Evolutionary conservation across 2,888 invertebrate species (phyloP).

Genomic region (Lathronympha strigana): DNA sequence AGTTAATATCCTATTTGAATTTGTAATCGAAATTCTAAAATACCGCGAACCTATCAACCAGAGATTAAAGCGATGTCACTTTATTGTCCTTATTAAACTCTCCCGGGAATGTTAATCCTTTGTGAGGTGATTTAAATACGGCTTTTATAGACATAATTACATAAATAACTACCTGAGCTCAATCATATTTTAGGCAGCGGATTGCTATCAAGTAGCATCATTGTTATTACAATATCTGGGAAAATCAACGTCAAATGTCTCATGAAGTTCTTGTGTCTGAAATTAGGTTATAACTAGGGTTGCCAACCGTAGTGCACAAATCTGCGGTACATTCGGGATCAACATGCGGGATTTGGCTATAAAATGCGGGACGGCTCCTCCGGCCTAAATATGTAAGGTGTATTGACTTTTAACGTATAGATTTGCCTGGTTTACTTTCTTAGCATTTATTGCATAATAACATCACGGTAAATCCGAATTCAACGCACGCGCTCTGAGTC

Average conservation of each 20-base stretch:
- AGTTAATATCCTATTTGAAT: constrained; percentile 2
- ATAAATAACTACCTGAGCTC: constrained; percentile 7
- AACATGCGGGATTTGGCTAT: no score
- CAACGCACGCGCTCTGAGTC: no score
- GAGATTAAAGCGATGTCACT: constrained; percentile 22
- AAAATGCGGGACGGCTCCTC: no score
- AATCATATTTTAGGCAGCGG: background rate
- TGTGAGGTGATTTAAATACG: constrained; percentile 15
- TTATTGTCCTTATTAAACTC: constrained; percentile 23
- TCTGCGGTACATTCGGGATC: no score
- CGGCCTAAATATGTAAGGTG: no score
- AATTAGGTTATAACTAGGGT: background rate
- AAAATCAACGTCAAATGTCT: background rate
- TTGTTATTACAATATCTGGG: constrained; percentile 11
- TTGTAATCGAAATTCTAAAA: constrained; percentile 15
- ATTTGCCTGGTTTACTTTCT: no score
- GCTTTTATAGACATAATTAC: constrained; percentile 12
- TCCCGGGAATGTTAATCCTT: constrained; percentile 30
- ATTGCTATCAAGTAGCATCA: background rate
- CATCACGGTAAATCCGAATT: no score
- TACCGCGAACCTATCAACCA: constrained; percentile 17
- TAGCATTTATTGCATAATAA: no score
- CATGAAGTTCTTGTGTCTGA: background rate
- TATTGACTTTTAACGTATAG: no score
- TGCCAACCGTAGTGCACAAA: no score